Evolutionary conservation across 2,888 invertebrate genomes (phyloP).

Genomic region (Himalopsyche japonica): DNA sequence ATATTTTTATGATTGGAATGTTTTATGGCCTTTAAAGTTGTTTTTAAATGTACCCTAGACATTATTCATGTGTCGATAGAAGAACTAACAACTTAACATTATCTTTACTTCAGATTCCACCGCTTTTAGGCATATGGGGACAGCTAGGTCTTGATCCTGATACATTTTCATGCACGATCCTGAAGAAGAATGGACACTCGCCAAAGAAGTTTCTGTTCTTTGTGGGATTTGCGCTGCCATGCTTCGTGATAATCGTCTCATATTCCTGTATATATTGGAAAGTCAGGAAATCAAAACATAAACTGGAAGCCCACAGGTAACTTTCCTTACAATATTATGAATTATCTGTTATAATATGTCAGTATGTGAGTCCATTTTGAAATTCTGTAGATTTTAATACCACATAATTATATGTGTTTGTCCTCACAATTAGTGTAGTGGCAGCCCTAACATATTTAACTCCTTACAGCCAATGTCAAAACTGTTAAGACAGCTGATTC

Average conservation of each 20-base stretch:
- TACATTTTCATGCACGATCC: constrained; percentile 88
- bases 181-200: constrained; percentile 74
- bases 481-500: too few species aligned
- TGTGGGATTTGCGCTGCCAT: constrained; percentile 82
- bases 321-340: background rate
- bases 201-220: constrained; percentile 85
- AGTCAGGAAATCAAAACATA: constrained; percentile 73
- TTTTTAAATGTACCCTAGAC: too few species aligned
- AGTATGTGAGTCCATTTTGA: too few species aligned
- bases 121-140: constrained; percentile 83
- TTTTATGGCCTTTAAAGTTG: too few species aligned
- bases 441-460: too few species aligned
- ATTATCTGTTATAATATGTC: too few species aligned
- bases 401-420: too few species aligned
- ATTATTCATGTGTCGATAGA: too few species aligned
- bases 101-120: constrained; percentile 66
- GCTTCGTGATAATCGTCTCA: constrained; percentile 80
- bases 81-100: background rate
- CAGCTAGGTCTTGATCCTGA: constrained; percentile 75
- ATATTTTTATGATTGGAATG: too few species aligned
- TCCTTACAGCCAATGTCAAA: too few species aligned
- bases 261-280: constrained; percentile 86
- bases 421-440: too few species aligned
- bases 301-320: constrained; percentile 68
- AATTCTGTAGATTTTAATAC: too few species aligned